A percentile compares a stretch with the other conserved stretches of the same genome.
These are phyloP conservation scores for Ifrita kowaldi DNA, from an alignment of 2,113 vertebrate species.

Conservation along the genomic window DNA sequence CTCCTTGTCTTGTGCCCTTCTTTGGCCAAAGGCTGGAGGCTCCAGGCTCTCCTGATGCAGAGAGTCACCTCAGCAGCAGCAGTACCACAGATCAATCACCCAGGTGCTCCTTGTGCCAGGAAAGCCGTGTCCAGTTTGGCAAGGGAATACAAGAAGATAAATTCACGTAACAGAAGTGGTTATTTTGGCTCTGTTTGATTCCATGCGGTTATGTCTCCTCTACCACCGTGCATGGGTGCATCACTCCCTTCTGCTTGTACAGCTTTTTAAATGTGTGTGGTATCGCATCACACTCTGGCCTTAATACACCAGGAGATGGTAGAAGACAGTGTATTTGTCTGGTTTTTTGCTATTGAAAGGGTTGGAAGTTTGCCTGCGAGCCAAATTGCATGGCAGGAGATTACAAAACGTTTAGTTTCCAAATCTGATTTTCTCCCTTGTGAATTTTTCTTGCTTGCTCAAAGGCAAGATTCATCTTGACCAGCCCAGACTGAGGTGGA, in stretches of 20 bases:
- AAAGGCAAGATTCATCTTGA: conserved; percentile 27
- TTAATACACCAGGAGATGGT: neutral
- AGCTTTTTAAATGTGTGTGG: neutral
- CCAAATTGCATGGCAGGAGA: conserved; percentile 20
- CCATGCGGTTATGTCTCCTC: neutral
- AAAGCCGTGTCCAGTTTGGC: neutral
- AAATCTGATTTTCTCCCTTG: conserved; percentile 7
- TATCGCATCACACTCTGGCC: neutral
- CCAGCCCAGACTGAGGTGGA: neutral
- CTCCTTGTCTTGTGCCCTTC: neutral
- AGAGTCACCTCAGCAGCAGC: neutral
- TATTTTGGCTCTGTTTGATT: neutral
- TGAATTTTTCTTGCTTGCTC: neutral
- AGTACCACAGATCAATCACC: neutral
- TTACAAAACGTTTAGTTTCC: conserved; percentile 6
- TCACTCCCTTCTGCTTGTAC: neutral
- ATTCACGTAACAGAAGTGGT: neutral
- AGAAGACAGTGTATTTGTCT: neutral
- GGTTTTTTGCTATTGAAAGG: neutral
- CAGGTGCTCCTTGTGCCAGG: neutral
- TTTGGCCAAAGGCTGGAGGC: neutral
- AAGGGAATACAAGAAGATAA: neutral
- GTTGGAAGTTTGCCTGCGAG: neutral
- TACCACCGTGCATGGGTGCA: neutral
- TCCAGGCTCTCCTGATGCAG: neutral